These are phyloP conservation scores for Darevskia mixta DNA, from an alignment of 2,797 vertebrate genomes.

Conservation along the genomic window DNA sequence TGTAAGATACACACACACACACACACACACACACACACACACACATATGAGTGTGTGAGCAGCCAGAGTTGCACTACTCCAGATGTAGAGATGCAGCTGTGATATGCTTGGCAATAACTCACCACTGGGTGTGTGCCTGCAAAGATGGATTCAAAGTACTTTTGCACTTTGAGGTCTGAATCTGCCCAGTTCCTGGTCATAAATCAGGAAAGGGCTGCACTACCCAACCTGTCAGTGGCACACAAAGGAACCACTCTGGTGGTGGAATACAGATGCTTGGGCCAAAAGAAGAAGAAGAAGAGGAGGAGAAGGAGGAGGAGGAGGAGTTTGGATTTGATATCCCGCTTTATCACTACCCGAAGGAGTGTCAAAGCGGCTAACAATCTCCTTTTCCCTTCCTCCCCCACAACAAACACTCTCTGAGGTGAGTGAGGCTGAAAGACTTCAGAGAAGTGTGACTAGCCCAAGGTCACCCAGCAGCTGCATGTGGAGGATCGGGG, in stretches of 20 bases:
- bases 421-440: too few relatives aligned
- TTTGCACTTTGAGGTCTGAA: conserved; percentile 8
- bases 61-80: background rate
- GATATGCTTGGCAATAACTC: conserved; percentile 35
- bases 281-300: background rate
- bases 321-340: too few relatives aligned
- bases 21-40: background rate
- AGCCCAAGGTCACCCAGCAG: too few relatives aligned
- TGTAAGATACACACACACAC: background rate
- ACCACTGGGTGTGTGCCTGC: conserved; percentile 9
- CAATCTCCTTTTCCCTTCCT: too few relatives aligned
- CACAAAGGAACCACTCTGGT: conserved; percentile 20
- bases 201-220: conserved; percentile 28
- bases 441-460: too few relatives aligned
- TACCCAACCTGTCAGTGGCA: background rate
- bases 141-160: conserved; percentile 29
- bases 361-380: too few relatives aligned
- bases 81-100: conserved; percentile 13
- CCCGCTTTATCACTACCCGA: too few relatives aligned
- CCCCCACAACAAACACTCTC: too few relatives aligned
- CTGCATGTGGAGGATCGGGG: too few relatives aligned
- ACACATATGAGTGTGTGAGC: background rate
- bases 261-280: background rate
- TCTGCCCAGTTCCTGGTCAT: conserved; percentile 18
- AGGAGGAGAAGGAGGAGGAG: too few relatives aligned